Percentiles rank a stretch among this genome's conserved stretches.
phyloP scores from a whole-genome alignment of 1,140 invertebrate species.

The Vanessa tameamea region DNA sequence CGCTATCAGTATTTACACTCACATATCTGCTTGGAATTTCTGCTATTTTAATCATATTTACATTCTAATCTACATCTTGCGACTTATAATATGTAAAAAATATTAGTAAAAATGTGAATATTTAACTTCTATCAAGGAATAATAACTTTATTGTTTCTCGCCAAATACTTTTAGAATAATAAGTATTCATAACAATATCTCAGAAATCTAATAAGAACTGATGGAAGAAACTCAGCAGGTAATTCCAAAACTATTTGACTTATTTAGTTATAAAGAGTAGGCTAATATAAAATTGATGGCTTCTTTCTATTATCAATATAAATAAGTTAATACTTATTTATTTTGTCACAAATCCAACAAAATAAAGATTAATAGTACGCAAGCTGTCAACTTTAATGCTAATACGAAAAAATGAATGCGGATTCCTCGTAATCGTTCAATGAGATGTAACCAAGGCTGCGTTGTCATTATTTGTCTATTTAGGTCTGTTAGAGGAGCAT shows the following conservation, averaged over 20 bases:
- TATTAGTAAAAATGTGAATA: neutral
- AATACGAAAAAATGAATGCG: neutral
- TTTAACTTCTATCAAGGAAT: too few species aligned
- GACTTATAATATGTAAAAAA: neutral
- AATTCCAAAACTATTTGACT: too few species aligned
- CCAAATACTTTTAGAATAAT: too few species aligned
- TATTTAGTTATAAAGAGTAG: too few species aligned
- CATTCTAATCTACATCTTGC: slow-evolving; percentile 10
- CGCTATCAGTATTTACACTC: slow-evolving; percentile 32
- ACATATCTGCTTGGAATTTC: slow-evolving; percentile 16
- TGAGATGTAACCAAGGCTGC: slow-evolving; percentile 20
- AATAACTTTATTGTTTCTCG: too few species aligned
- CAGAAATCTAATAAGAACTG: too few species aligned
- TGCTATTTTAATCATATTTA: slow-evolving; percentile 3
- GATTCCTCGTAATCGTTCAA: slow-evolving; percentile 1
- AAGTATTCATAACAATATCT: too few species aligned
- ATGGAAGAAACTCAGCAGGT: too few species aligned
- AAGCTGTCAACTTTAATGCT: neutral
- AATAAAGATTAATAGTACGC: neutral
- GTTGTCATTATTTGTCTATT: slow-evolving; percentile 24
- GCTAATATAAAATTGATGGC: too few species aligned
- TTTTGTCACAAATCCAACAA: neutral
- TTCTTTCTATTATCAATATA: too few species aligned
- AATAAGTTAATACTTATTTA: neutral
- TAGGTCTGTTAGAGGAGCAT: slow-evolving; percentile 17